phyloP scores from a whole-genome alignment of 2,113 vertebrate species.

The Panurus biarmicus region DNA sequence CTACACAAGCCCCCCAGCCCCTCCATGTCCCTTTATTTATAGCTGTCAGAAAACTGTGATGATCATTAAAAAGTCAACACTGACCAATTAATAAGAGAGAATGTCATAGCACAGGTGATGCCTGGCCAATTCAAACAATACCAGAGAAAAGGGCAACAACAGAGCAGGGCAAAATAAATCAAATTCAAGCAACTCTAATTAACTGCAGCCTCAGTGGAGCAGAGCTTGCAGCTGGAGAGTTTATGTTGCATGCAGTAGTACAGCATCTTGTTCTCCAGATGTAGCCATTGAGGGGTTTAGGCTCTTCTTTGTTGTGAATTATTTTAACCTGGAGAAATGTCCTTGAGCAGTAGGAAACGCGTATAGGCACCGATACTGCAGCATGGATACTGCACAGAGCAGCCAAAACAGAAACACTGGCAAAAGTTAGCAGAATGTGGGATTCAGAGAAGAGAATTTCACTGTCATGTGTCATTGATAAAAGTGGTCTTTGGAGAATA shows the following conservation, averaged over 20 bases:
- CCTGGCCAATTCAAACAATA: background rate
- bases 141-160: background rate
- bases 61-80: background rate
- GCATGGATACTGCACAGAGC: background rate
- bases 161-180: background rate
- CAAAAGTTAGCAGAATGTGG: background rate
- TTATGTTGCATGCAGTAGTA: background rate
- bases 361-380: background rate
- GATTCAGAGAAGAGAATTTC: background rate
- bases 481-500: background rate
- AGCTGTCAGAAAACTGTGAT: background rate
- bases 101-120: background rate
- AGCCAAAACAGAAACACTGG: background rate
- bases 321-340: background rate
- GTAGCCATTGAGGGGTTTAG: background rate
- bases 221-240: background rate
- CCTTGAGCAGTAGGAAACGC: background rate
- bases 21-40: background rate
- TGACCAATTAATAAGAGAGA: background rate
- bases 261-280: background rate
- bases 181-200: background rate
- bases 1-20: too few relatives aligned
- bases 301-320: background rate
- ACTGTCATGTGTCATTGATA: background rate
- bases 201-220: background rate